Evolutionary conservation across 1,140 invertebrate species (phyloP).

Genomic region (Neodiprion pinetum): DNA sequence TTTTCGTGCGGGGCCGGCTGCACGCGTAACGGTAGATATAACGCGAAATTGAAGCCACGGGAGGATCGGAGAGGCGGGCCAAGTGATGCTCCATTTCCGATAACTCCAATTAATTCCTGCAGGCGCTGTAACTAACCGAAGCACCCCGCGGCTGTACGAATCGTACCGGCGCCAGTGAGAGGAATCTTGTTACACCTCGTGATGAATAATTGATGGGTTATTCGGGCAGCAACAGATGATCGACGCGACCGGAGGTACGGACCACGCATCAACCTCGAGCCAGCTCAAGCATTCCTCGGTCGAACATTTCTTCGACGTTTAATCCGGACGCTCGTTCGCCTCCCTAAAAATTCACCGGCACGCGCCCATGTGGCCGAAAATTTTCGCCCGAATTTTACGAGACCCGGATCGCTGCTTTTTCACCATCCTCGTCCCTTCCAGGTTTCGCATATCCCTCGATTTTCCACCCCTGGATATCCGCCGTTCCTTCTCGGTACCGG

Average conservation of each 20-base stretch:
- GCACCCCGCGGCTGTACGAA: neutral
- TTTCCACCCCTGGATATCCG: no score
- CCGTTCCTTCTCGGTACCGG: no score
- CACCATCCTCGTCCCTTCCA: no score
- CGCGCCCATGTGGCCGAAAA: no score
- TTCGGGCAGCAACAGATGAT: neutral
- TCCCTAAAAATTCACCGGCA: no score
- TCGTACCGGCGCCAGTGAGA: neutral
- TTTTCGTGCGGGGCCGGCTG: no score
- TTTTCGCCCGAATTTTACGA: no score
- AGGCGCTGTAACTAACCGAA: neutral
- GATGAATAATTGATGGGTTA: slow-evolving; percentile 3
- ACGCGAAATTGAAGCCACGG: neutral
- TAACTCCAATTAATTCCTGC: slow-evolving; percentile 4
- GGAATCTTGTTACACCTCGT: slow-evolving; percentile 2
- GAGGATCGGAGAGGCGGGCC: neutral
- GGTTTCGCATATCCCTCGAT: no score
- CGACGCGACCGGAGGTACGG: neutral
- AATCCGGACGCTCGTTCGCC: no score
- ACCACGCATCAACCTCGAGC: neutral
- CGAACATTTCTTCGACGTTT: no score
- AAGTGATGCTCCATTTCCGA: slow-evolving; percentile 7
- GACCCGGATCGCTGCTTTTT: no score
- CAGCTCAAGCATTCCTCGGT: no score
- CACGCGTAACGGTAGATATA: neutral